Percentiles rank a stretch among this genome's conserved stretches.
Conservation (phyloP, 2,113 vertebrate genomes). For the Crotophaga sulcirostris region DNA sequence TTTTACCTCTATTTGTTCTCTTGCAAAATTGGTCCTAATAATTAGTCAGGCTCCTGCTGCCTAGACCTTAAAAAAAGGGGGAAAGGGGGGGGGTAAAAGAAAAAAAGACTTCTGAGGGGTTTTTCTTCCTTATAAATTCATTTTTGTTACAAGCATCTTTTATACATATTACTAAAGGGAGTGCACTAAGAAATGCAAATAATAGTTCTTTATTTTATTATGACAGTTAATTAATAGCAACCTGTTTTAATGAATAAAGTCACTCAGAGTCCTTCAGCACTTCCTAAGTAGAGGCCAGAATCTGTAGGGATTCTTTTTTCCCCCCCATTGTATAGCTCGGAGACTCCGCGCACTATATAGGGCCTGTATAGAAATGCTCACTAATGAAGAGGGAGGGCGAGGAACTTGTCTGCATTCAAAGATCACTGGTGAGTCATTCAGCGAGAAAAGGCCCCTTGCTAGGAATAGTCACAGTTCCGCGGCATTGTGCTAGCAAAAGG, state of each 20-base stretch:
- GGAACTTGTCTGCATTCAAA: slow-evolving; percentile 87
- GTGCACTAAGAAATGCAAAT: slow-evolving; percentile 82
- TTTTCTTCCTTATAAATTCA: slow-evolving; percentile 70
- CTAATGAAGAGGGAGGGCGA: slow-evolving; percentile 89
- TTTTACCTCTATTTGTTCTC: slow-evolving; percentile 74
- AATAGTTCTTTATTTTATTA: slow-evolving; percentile 89
- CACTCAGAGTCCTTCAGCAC: slow-evolving; percentile 85
- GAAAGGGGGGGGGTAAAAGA: background rate
- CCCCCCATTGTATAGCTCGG: slow-evolving; percentile 79
- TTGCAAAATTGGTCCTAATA: slow-evolving; percentile 71
- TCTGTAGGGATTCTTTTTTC: slow-evolving; percentile 82
- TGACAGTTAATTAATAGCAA: slow-evolving; percentile 90
- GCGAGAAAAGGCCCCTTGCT: slow-evolving; percentile 84
- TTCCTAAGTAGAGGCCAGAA: slow-evolving; percentile 84
- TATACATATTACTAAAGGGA: slow-evolving; percentile 80
- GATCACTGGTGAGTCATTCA: slow-evolving; percentile 89
- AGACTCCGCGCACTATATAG: slow-evolving; percentile 78
- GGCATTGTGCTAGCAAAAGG: slow-evolving; percentile 86
- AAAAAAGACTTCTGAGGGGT: slow-evolving; percentile 33
- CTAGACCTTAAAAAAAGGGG: slow-evolving; percentile 34
- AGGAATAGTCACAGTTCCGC: slow-evolving; percentile 87
- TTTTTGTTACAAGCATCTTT: slow-evolving; percentile 83
- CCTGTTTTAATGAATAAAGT: slow-evolving; percentile 91
- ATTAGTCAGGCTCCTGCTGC: slow-evolving; percentile 75
- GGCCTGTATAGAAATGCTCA: slow-evolving; percentile 87